Conservation (phyloP, 2,113 vertebrate species). For the Chunga burmeisteri region DNA sequence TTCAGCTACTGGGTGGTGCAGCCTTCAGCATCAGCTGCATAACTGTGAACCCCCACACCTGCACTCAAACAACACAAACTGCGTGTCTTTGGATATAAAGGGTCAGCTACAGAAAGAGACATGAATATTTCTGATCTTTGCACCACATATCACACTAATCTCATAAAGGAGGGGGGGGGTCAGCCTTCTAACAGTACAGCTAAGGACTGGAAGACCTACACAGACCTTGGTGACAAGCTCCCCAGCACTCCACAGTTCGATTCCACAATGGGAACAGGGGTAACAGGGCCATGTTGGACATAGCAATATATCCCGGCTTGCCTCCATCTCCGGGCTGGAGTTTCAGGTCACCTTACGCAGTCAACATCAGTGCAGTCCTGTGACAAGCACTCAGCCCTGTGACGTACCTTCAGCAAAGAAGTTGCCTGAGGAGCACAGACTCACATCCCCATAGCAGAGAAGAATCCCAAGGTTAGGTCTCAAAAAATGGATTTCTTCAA, state of each 20-base stretch:
- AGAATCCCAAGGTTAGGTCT: neutral
- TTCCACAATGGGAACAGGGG: fast-evolving
- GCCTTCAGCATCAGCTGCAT: neutral
- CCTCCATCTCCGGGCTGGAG: fast-evolving
- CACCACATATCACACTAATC: neutral
- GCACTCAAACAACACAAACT: neutral
- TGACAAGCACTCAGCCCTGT: neutral
- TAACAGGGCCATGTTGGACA: neutral
- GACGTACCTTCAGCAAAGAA: neutral
- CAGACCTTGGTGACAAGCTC: neutral
- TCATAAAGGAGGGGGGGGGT: neutral
- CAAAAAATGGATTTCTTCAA: neutral
- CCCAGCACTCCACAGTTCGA: neutral
- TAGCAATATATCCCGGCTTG: neutral
- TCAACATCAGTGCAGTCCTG: neutral
- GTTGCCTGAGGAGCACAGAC: neutral
- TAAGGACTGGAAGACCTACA: neutral
- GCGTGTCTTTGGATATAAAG: neutral
- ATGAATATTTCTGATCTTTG: neutral
- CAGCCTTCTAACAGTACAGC: neutral
- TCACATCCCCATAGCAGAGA: neutral
- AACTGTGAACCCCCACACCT: neutral
- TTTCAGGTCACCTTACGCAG: neutral
- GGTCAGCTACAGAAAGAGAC: neutral
- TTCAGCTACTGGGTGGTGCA: neutral